Conservation (phyloP, 1,140 invertebrate genomes). For the Brachionus rubens region DNA sequence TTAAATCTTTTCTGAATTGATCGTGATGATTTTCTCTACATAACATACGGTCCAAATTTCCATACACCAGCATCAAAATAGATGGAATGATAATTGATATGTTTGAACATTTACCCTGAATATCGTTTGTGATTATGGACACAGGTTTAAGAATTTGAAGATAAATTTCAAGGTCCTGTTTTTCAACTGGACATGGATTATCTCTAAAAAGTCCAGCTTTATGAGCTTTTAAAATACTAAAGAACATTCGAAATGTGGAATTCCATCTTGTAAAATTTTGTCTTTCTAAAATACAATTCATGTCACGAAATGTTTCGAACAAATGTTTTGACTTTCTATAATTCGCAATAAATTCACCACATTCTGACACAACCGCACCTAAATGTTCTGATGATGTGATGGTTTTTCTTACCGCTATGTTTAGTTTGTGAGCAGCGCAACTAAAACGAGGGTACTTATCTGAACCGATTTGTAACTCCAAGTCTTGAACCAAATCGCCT, state of each 20-base stretch:
- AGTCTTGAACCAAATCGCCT: background rate
- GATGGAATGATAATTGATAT: background rate
- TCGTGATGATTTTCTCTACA: background rate
- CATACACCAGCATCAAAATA: background rate
- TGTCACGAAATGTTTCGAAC: background rate
- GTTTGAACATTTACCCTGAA: background rate
- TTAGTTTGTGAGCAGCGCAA: constrained; percentile 13
- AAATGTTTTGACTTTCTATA: constrained; percentile 16
- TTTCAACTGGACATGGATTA: background rate
- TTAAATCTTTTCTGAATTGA: background rate
- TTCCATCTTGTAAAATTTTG: constrained; percentile 7
- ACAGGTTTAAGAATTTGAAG: constrained; percentile 14
- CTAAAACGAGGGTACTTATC: background rate
- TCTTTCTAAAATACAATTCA: background rate
- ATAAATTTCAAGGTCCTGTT: background rate
- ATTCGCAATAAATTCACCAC: background rate
- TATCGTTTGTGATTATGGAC: background rate
- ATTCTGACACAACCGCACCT: background rate
- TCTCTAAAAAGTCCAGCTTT: background rate
- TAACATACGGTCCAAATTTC: background rate
- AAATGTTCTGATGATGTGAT: constrained; percentile 11
- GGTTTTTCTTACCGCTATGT: background rate
- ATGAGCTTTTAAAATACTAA: background rate
- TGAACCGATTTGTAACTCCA: background rate
- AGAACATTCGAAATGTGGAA: background rate